Evolutionary conservation across 2,113 vertebrate species (phyloP).

Genomic region (Puma concolor): DNA sequence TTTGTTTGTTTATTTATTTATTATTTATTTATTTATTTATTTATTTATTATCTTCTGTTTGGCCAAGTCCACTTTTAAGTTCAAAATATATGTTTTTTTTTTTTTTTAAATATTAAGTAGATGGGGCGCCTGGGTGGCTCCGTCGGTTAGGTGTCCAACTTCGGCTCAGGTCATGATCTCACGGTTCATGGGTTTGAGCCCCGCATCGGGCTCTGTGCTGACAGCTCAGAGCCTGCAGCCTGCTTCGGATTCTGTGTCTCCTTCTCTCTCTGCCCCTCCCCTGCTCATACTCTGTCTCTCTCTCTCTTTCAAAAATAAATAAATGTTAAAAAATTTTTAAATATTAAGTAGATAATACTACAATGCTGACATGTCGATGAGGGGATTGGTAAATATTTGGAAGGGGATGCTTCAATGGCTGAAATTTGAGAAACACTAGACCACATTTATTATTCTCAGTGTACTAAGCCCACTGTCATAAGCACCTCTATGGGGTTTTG

Average conservation of each 20-base stretch:
- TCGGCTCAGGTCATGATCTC: no score
- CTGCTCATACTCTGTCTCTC: no score
- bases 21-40: background rate
- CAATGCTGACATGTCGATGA: background rate
- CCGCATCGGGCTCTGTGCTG: no score
- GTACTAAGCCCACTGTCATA: conserved; percentile 57
- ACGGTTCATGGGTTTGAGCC: no score
- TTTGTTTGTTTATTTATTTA: background rate
- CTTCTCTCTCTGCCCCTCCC: no score
- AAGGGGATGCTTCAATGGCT: background rate
- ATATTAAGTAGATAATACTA: background rate
- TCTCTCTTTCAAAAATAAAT: no score
- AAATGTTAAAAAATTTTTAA: no score
- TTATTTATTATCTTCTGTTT: background rate
- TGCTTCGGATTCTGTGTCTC: no score
- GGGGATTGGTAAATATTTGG: no score
- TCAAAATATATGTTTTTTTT: background rate
- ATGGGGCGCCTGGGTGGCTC: no score
- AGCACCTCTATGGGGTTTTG: conserved; percentile 47
- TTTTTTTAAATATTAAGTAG: background rate
- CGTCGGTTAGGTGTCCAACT: no score
- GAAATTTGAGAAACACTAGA: background rate
- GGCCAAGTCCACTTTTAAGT: background rate
- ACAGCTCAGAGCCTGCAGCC: no score
- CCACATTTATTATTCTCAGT: conserved; percentile 60